Base-by-base conservation (phyloP, 2,113 vertebrate genomes). In the Ardeotis arabs region DNA sequence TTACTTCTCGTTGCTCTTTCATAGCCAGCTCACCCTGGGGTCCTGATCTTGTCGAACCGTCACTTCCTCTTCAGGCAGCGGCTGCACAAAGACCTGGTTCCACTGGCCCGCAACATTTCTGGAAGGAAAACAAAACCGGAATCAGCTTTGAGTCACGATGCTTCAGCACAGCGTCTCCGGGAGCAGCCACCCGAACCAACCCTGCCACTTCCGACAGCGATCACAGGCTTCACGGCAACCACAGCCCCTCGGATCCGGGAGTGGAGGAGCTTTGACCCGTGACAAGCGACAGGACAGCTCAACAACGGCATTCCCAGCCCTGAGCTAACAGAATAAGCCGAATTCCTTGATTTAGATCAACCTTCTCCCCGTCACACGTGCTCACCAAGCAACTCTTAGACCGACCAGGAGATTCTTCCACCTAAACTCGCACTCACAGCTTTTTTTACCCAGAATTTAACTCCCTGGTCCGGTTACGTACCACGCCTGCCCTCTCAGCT, bases 1-100 rank as follows among this genome's bases (percentile, higher is more conserved):
- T 29, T 27, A 17, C 16, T 68, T 37, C 78, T 50, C 4, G 1
- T n/a, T 45, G 37, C 20, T 58, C 4, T 31, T 81, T 35, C 14
- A 59, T 0, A 13, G 19, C 5, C 14, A 15, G 62, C 98, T 98
- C 97, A 99, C 99, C 98, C 99, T 98, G 80, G 99, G 99, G 90
- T 99, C 99, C 95, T 99, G 99, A 59, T 99, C 99, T 5, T 98
- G 97, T n/a, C 98, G 98, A 39, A 99, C 97, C 0, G 98, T 92
- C 52, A 99, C 98, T 69, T 99, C 99, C 66, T 99, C 99, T 20
- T 99, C 98, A 29, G 99, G 99, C 35, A 98, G 96, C 0, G 98
- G 98, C 95, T 99, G 99, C 88, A 99, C 98, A 89, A 99, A 99
- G 73, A 99, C 99, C 76, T 99, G 99, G 97, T 99, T 99, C 99